Conservation (phyloP, 2,113 vertebrate species). For the Globicephala melas region DNA sequence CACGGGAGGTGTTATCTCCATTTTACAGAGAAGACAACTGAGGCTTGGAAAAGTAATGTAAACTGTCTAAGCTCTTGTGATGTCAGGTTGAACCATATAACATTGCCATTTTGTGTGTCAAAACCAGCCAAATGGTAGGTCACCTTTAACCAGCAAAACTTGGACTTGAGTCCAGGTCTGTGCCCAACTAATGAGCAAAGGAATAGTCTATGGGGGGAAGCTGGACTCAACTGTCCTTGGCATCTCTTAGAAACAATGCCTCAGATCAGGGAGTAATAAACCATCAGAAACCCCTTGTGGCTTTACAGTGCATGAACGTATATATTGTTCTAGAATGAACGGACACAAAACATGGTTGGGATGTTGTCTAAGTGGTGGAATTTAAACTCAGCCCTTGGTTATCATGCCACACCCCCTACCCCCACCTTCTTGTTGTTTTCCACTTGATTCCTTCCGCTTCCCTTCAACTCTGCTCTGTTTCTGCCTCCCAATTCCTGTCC, state of each 20-base stretch:
- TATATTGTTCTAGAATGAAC: background rate
- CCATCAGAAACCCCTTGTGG: background rate
- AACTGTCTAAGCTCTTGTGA: background rate
- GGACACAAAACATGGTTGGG: background rate
- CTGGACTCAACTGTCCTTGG: background rate
- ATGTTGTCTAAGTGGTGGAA: background rate
- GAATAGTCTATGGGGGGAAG: background rate
- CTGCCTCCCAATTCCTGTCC: constrained; percentile 17
- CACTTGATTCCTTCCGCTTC: background rate
- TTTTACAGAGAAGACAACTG: background rate
- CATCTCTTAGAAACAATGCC: background rate
- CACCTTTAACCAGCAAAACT: background rate
- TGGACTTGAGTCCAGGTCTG: background rate
- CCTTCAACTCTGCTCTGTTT: background rate
- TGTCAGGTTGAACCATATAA: background rate
- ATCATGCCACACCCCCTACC: background rate
- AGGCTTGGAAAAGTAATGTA: background rate
- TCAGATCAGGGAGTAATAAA: background rate
- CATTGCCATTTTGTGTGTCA: background rate
- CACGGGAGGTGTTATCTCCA: background rate
- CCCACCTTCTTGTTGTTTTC: background rate
- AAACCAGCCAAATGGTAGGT: background rate
- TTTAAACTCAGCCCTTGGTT: background rate
- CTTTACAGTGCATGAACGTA: background rate
- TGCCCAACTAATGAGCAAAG: background rate